Evolutionary conservation across 2,113 vertebrate genomes (phyloP).

Genomic region (Tyrannus savana): DNA sequence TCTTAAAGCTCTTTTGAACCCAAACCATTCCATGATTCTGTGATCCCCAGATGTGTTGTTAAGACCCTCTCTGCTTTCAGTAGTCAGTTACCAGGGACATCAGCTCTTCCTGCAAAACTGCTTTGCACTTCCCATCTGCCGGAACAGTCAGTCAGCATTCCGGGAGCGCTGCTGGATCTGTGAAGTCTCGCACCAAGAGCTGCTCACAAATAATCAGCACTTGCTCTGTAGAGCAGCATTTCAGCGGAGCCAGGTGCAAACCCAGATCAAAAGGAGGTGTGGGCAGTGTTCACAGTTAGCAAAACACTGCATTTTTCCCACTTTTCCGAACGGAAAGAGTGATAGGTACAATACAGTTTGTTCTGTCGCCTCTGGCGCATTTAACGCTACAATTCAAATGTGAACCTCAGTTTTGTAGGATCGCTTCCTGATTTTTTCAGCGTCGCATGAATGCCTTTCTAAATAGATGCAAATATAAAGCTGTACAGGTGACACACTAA

Average conservation of each 20-base stretch:
- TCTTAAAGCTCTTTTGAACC: neutral
- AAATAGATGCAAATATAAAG: neutral
- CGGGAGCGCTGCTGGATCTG: rapidly evolving
- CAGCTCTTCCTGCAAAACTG: neutral
- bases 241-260: neutral
- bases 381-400: neutral
- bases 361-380: neutral
- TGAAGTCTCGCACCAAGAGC: neutral
- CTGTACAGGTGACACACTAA: conserved; percentile 14
- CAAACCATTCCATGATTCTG: neutral
- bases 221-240: neutral
- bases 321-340: neutral
- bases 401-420: neutral
- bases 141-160: neutral
- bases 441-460: neutral
- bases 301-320: neutral
- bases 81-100: neutral
- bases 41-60: neutral
- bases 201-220: neutral
- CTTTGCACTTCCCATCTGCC: neutral
- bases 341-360: neutral
- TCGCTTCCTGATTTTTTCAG: neutral
- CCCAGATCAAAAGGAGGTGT: neutral
- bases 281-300: neutral
- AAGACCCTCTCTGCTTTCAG: neutral